These are phyloP conservation scores for Drosophila murphyi DNA, from an alignment of 1,140 invertebrate species.

Conservation along the genomic window DNA sequence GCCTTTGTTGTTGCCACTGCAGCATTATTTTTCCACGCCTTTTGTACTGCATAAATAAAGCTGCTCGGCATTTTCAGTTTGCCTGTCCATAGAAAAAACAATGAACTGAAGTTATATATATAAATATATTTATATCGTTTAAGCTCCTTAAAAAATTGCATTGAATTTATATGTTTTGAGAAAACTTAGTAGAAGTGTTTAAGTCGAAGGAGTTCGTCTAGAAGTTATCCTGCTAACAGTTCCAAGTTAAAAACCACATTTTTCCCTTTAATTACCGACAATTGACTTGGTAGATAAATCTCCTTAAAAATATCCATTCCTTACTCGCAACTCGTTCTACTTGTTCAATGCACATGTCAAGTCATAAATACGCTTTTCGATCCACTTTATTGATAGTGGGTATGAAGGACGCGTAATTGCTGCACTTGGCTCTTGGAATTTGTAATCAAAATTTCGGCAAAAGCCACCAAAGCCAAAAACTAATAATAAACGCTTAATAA, in stretches of 20 bases:
- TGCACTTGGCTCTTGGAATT: constrained; percentile 63
- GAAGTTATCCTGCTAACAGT: too few relatives aligned
- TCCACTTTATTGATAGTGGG: not conserved
- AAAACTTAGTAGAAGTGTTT: too few relatives aligned
- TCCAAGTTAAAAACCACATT: too few relatives aligned
- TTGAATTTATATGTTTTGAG: too few relatives aligned
- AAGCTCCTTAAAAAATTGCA: too few relatives aligned
- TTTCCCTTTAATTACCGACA: too few relatives aligned
- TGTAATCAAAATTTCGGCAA: constrained; percentile 75
- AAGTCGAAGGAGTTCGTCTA: too few relatives aligned
- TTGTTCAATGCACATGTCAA: too few relatives aligned
- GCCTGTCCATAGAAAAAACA: not conserved
- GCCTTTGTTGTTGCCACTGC: constrained; percentile 26
- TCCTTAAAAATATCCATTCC: too few relatives aligned
- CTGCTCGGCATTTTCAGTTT: constrained; percentile 24
- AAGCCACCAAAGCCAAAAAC: constrained; percentile 73
- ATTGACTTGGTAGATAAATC: too few relatives aligned
- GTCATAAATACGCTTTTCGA: not conserved
- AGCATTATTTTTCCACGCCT: constrained; percentile 28
- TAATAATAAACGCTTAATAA: constrained; percentile 82
- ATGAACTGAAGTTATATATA: constrained; percentile 5
- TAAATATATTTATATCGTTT: not conserved
- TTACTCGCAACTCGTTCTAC: too few relatives aligned
- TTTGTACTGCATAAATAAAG: constrained; percentile 36
- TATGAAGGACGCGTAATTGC: constrained; percentile 45